Percentiles rank a stretch among this genome's conserved stretches.
Conservation (phyloP, 2,113 vertebrate species). For the Nothocercus nigrocapillus region DNA sequence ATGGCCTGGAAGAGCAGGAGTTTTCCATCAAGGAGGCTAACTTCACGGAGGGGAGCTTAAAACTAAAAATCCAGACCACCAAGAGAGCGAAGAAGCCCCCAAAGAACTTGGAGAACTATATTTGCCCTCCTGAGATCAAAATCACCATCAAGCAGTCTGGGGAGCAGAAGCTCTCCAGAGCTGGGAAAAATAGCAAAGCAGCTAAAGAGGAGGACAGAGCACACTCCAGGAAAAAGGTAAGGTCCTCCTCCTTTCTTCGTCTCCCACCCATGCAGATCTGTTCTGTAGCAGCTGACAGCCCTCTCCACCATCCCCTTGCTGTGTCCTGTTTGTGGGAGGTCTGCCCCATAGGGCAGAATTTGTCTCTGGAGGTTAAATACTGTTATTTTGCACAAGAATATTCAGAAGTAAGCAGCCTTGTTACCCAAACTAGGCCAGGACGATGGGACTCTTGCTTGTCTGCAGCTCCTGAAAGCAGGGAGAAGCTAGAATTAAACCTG, state of each 20-base stretch:
- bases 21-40: constrained; percentile 99
- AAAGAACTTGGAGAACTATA: constrained; percentile 98
- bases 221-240: constrained; percentile 94
- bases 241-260: background rate
- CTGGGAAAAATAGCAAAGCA: constrained; percentile 84
- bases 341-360: background rate
- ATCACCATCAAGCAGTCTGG: constrained; percentile 95
- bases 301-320: no score
- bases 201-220: constrained; percentile 90
- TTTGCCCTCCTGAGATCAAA: constrained; percentile 97
- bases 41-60: constrained; percentile 97
- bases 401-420: background rate
- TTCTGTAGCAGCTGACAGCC: background rate
- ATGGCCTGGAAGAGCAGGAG: constrained; percentile 94
- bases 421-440: background rate
- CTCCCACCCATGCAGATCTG: background rate
- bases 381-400: background rate
- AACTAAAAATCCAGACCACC: constrained; percentile 98
- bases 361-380: background rate
- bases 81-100: constrained; percentile 98
- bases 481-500: background rate
- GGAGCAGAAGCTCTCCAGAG: constrained; percentile 86
- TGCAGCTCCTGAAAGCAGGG: background rate
- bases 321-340: no score
- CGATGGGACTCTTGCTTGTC: no score